Conservation (phyloP, 2,888 invertebrate genomes). For the Unio delphinus region DNA sequence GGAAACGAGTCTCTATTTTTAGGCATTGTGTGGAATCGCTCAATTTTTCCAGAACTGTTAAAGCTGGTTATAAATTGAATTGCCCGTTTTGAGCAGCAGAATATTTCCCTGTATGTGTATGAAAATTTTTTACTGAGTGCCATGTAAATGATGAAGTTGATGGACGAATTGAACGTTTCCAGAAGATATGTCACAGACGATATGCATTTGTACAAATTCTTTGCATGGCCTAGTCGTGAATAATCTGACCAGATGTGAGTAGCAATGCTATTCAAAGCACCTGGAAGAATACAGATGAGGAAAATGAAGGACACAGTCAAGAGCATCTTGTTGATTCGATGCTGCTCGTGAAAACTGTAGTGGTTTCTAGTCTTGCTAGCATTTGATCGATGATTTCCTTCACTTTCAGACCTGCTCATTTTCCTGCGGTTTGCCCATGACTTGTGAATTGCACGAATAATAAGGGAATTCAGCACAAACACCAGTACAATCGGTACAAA, state of each 20-base stretch:
- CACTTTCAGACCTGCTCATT: slow-evolving; percentile 21
- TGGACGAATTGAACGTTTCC: slow-evolving; percentile 59
- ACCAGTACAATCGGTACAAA: slow-evolving; percentile 53
- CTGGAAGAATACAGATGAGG: slow-evolving; percentile 58
- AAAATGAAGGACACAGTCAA: slow-evolving; percentile 56
- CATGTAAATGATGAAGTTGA: slow-evolving; percentile 64
- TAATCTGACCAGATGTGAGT: slow-evolving; percentile 45
- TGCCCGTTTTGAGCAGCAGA: slow-evolving; percentile 43
- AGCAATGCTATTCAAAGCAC: slow-evolving; percentile 56
- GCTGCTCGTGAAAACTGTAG: slow-evolving; percentile 40
- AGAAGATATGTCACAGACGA: slow-evolving; percentile 52
- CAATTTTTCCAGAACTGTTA: no score
- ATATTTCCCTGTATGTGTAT: slow-evolving; percentile 52
- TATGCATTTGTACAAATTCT: slow-evolving; percentile 45
- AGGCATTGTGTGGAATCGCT: no score
- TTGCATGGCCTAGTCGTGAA: slow-evolving; percentile 36
- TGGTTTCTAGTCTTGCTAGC: slow-evolving; percentile 23
- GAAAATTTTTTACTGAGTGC: slow-evolving; percentile 55
- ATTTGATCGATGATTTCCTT: slow-evolving; percentile 21
- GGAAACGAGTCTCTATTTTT: no score
- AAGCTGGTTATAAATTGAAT: no score
- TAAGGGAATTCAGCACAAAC: slow-evolving; percentile 47
- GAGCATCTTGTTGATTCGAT: slow-evolving; percentile 56
- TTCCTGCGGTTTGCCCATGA: slow-evolving; percentile 37
- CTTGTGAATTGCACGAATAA: slow-evolving; percentile 46